Evolutionary conservation across 2,888 invertebrate species (phyloP).

Genomic region (Caenorhabditis uteleia): DNA sequence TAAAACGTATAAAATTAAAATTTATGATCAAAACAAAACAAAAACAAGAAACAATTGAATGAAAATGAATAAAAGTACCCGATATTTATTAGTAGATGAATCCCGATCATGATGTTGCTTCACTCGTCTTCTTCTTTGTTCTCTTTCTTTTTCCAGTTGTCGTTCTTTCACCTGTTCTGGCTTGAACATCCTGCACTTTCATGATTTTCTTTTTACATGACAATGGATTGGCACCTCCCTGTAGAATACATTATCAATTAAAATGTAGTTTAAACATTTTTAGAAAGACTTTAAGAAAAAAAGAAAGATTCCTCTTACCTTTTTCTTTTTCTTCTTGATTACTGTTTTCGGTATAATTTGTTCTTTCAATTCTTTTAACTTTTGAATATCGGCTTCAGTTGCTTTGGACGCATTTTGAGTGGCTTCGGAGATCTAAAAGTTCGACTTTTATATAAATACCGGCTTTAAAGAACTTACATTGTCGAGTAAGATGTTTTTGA

Average conservation of each 20-base stretch:
- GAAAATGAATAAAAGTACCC: not conserved
- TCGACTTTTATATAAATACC: not conserved
- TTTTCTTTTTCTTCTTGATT: constrained; percentile 42
- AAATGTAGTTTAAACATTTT: too few species aligned
- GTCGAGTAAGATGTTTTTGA: constrained; percentile 61
- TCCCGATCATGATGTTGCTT: not conserved
- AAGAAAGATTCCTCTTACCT: too few species aligned
- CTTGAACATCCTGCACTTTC: constrained; percentile 20
- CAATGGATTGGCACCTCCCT: constrained; percentile 64
- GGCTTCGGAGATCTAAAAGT: constrained; percentile 36
- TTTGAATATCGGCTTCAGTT: constrained; percentile 37
- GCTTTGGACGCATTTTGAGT: constrained; percentile 16
- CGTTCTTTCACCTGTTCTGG: constrained; percentile 35
- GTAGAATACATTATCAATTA: too few species aligned
- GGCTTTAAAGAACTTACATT: constrained; percentile 42
- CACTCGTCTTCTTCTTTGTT: constrained; percentile 24
- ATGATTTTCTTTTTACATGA: constrained; percentile 65
- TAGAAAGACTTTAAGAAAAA: not conserved
- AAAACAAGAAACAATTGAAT: constrained; percentile 7
- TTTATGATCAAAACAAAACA: constrained; percentile 1
- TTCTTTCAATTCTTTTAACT: constrained; percentile 35
- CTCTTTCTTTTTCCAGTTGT: constrained; percentile 41
- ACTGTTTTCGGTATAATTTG: constrained; percentile 4
- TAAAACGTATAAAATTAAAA: not conserved
- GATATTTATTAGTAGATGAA: too few species aligned